Conservation (phyloP, 30 jellyfish, hydroid and myxozoan genomes). For the Rhopilema esculentum region DNA sequence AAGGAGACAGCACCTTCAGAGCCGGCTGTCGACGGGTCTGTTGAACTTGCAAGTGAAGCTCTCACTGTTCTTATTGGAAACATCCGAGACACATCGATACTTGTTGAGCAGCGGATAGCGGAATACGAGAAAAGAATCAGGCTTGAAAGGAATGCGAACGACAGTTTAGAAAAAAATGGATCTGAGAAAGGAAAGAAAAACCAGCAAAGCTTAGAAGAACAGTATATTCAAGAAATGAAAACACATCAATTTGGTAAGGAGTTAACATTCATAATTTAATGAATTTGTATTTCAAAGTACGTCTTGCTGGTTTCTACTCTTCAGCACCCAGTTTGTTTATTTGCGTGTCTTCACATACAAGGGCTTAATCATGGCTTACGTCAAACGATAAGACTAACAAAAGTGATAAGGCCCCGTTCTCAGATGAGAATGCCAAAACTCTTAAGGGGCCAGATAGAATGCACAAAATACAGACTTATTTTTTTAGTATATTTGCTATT, state of each 20-base stretch:
- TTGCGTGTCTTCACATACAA: too few relatives aligned
- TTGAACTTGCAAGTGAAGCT: conserved; percentile 59
- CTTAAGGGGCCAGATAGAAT: too few relatives aligned
- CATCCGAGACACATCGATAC: conserved; percentile 65
- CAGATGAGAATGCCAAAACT: too few relatives aligned
- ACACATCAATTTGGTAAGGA: conserved; percentile 85
- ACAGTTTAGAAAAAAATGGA: neutral
- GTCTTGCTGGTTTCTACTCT: conserved; percentile 4
- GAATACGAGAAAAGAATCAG: conserved; percentile 45
- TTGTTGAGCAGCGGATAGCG: conserved; percentile 57
- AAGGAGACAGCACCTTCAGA: conserved; percentile 1
- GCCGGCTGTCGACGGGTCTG: conserved; percentile 9
- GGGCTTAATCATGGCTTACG: too few relatives aligned
- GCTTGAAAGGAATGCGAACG: conserved; percentile 1
- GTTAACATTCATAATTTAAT: too few relatives aligned
- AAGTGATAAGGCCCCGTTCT: too few relatives aligned
- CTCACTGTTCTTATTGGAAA: conserved; percentile 74
- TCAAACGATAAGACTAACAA: too few relatives aligned
- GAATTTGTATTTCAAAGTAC: too few relatives aligned
- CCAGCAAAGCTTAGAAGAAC: conserved; percentile 56
- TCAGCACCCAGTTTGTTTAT: too few relatives aligned
- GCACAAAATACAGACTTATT: too few relatives aligned
- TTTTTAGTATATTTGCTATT: too few relatives aligned
- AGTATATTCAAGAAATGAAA: conserved; percentile 73
- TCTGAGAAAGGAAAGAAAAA: neutral